Conservation (phyloP, 2,888 invertebrate species). For the Pterobdella sp. region DNA sequence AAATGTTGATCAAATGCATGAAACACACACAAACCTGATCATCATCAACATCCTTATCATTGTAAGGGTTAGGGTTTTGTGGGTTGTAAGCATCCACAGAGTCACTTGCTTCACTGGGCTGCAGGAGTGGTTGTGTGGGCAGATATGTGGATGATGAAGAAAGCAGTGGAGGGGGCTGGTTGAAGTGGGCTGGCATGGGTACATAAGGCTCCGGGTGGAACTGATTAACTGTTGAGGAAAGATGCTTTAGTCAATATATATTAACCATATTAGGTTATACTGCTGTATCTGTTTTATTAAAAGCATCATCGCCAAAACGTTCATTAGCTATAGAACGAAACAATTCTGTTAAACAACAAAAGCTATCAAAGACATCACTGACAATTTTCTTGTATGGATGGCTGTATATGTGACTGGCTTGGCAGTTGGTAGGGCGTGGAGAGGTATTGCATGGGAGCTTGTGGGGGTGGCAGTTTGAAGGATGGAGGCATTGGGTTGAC, state of each 20-base stretch:
- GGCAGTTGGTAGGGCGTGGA: constrained; percentile 38
- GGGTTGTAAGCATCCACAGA: not conserved
- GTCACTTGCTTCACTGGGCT: not conserved
- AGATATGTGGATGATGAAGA: not conserved
- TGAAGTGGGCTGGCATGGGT: constrained; percentile 23
- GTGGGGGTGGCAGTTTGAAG: constrained; percentile 27
- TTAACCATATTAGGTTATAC: not conserved
- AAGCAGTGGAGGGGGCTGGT: constrained; percentile 21
- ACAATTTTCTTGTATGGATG: not conserved
- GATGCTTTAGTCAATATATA: not conserved
- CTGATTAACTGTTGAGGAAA: constrained; percentile 14
- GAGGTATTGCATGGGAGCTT: constrained; percentile 30
- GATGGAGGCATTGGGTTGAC: constrained; percentile 35
- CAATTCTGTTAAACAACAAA: not conserved
- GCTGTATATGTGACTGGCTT: not conserved
- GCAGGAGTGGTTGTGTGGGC: not conserved
- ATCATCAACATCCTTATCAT: not conserved
- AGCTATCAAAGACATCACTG: too few relatives aligned
- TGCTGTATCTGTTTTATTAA: not conserved
- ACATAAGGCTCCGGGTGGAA: constrained; percentile 26
- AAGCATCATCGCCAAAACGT: not conserved
- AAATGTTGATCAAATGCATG: too few relatives aligned
- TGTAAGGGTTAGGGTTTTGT: not conserved
- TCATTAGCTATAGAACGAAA: not conserved
- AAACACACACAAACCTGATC: too few relatives aligned